Evolutionary conservation across 2,797 vertebrate species (phyloP), one percentile per base, ranked within the genome.

Genomic region (Oreonectes daqikongensis): DNA sequence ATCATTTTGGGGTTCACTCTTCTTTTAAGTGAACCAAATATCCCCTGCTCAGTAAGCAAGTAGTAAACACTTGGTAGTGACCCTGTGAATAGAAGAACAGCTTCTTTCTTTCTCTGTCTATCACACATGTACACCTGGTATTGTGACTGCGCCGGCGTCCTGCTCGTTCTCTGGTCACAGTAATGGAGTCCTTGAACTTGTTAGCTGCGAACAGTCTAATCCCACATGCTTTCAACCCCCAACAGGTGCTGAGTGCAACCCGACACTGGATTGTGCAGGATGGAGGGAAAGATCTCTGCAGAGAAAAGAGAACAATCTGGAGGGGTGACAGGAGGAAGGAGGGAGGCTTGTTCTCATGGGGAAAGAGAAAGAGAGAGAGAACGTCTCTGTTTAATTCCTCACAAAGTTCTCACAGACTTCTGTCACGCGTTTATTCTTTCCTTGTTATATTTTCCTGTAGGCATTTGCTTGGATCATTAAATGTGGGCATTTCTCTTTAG

Each of bases 231-330:
- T 82, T 80, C 79, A 82, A 78, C 75, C 72, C 68, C 69, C 59
- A 79, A 82, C 83, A 84, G 83, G 83, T 84, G 83, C 80, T 32
- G 78, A 79, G 72, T 80, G 83, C 63, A 84, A 84, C 64, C 65
- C 64, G 71, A 84, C 65, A 70, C 83, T 84, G 57, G n/a, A 69
- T 77, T 72, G 67, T 18, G 28, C 73, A 59, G 78, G 70, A 65
- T 67, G 53, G 50, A 75, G 75, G 69, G 69, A 60, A 59, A 70
- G 67, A 78, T 75, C 53, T 66, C 63, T 61, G 77, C 35, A 15
- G 61, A 83, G 53, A 76, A 78, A 82, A 73, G 71, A 69, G 74
- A 77, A 85, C 79, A 81, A 77, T 79, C 83, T 67, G 75, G 60
- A 59, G 52, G 67, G 63, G 63, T 80, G 53, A 69, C 38, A 72